Evolutionary conservation across 2,797 vertebrate species (phyloP).

Genomic region (Serranus cabrilla): DNA sequence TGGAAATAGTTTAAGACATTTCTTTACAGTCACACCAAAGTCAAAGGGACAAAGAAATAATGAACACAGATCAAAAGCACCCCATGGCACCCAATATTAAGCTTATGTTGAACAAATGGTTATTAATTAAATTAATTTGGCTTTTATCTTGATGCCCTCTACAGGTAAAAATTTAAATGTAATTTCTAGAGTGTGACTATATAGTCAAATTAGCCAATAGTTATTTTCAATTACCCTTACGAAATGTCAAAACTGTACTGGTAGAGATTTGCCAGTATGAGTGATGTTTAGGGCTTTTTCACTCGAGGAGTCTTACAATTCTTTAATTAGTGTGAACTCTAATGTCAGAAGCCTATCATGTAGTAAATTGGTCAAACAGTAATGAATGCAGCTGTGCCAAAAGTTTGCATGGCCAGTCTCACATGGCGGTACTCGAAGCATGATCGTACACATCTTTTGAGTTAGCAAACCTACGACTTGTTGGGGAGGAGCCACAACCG

Average conservation of each 20-base stretch:
- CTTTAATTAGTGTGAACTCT: too few species aligned
- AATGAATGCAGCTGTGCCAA: too few species aligned
- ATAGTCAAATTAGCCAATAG: neutral
- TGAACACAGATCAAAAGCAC: neutral
- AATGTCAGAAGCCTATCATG: too few species aligned
- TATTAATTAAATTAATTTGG: neutral
- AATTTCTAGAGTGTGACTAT: neutral
- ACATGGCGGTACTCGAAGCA: neutral
- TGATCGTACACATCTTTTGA: neutral
- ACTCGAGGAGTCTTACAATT: too few species aligned
- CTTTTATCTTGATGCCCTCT: neutral
- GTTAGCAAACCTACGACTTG: neutral
- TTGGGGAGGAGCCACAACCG: too few species aligned
- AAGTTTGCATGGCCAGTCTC: too few species aligned
- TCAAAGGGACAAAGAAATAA: neutral
- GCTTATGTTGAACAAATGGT: fast-evolving
- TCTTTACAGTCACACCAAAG: neutral
- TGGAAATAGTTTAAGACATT: neutral
- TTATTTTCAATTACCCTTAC: neutral
- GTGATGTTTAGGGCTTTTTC: too few species aligned
- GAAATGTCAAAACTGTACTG: neutral
- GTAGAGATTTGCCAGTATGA: too few species aligned
- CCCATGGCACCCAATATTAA: neutral
- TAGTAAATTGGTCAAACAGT: too few species aligned
- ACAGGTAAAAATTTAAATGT: neutral